Evolutionary conservation across 2,113 vertebrate genomes (phyloP), one percentile per base, ranked within the genome.

Genomic region (Cyphomyrus plagiostoma): DNA sequence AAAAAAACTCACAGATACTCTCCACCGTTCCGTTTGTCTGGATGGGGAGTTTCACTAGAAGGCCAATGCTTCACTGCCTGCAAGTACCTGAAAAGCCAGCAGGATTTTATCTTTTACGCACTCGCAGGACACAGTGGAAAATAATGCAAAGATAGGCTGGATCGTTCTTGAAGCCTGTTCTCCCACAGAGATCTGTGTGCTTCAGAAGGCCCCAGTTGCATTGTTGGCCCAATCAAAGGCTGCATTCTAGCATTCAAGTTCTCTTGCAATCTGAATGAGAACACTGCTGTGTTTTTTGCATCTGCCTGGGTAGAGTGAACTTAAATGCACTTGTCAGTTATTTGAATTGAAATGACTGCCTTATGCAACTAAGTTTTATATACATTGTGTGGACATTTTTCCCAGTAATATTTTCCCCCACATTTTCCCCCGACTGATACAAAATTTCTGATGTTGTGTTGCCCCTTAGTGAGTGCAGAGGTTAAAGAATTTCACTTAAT

Each of bases 31-130:
- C 88, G 8, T 91, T 35, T 85, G 92, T 90, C 91, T 90, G 91
- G 93, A 92, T 19, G 35, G 74, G 35, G 74, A 53, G 49, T 92
- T 93, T 92, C 94, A 80, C 39, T 89, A 92, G 93, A 94, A 95
- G 93, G 94, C 95, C 90, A 94, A 58, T 91, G 90, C 89, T 92
- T 91, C 91, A 85, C 92, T 82, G 58, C 92, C 94, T 92, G 91
- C 91, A 91, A 88, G 83, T 77, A 88, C 88, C 89, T 90, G 90
- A 92, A 92, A 93, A 91, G 91, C 93, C 90, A 90, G 91, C 93
- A 93, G 92, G 90, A 92, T 94, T 93, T 93, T 94, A 94, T 95
- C 94, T 94, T 91, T 94, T 92, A 92, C 90, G 49, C 90, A 87
- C 93, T 94, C 80, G 86, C 91, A 88, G 86, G 94, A 93, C 91